Percentiles rank a stretch among this genome's conserved stretches.
Conservation (phyloP, 2,113 vertebrate genomes). For the Herpailurus yagouaroundi region DNA sequence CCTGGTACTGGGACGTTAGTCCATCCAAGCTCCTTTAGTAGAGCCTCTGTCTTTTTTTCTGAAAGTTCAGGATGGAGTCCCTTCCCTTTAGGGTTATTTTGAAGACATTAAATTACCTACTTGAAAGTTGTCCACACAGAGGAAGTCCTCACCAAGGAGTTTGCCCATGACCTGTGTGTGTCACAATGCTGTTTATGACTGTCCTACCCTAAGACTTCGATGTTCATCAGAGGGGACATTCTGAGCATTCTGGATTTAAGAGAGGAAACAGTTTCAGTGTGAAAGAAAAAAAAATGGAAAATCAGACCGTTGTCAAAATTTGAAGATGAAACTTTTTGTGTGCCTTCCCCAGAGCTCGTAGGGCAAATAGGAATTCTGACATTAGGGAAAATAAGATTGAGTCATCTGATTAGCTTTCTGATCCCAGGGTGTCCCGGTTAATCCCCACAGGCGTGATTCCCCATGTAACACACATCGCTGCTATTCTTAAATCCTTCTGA, state of each 20-base stretch:
- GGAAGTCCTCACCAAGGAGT: neutral
- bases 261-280: neutral
- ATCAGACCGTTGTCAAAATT: neutral
- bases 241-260: neutral
- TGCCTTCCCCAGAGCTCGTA: neutral
- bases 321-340: neutral
- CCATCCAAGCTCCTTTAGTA: too few relatives aligned
- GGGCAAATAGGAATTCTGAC: neutral
- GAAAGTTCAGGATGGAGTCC: too few relatives aligned
- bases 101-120: neutral
- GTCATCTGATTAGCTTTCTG: neutral
- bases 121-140: neutral
- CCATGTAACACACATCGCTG: neutral
- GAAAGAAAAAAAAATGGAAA: neutral
- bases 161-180: neutral
- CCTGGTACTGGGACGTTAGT: neutral
- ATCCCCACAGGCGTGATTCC: neutral
- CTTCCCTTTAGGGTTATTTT: neutral
- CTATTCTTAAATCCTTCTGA: neutral
- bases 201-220: fast-evolving
- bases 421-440: neutral
- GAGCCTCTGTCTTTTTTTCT: neutral
- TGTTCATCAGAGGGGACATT: neutral
- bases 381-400: neutral
- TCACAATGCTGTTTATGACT: neutral